Evolutionary conservation across 1,140 invertebrate genomes (phyloP), one percentile per base, ranked within the genome.

Genomic region (Harlomillsia oculata): DNA sequence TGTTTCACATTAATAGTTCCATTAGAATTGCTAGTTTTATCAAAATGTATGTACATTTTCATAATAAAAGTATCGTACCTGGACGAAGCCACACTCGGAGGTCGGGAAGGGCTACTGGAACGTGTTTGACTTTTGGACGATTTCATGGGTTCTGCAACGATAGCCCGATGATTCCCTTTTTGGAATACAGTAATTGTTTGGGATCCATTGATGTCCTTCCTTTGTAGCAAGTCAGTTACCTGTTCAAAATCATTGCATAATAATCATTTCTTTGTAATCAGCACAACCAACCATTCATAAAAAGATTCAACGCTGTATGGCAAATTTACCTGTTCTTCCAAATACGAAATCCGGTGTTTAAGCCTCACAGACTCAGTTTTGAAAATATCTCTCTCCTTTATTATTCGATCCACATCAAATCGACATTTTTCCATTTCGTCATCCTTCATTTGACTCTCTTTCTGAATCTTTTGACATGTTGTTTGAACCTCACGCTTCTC

Each of bases 301-400:
- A 21, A 11, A 11, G 5, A 11, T 11, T 25, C 44, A 8, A 46
- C 18, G 28, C 5, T 21, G 40, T 13, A 11, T 13, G 11, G 18
- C 11, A 41, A 9, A 50, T 29, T 52, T 43, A 90, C 87, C 70
- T 90, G 87, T 63, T 92, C 87, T 69, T 92, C 88, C 36, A 92
- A 76, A 70, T 91, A 91, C 2, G 84, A 85, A 41, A 91, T 90
- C 48, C 89, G 77, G 69, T 91, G 89, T 6, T 85, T 87, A 39
- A 91, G 74, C 40, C 87, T 75, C 16, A 88, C 79, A 69, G 89
- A 89, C 71, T 91, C 88, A 23, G 81, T 78, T 66, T 82, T 77
- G 1, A 83, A 71, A 29, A 66, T 67, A 56, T 82, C 80, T 21
- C 59, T 30, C n/a, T 71, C 68, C 37, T 67, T 67, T 16, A 40